Conservation (phyloP, 1,140 invertebrate species). For the Brachionus asplanchnoidis region DNA sequence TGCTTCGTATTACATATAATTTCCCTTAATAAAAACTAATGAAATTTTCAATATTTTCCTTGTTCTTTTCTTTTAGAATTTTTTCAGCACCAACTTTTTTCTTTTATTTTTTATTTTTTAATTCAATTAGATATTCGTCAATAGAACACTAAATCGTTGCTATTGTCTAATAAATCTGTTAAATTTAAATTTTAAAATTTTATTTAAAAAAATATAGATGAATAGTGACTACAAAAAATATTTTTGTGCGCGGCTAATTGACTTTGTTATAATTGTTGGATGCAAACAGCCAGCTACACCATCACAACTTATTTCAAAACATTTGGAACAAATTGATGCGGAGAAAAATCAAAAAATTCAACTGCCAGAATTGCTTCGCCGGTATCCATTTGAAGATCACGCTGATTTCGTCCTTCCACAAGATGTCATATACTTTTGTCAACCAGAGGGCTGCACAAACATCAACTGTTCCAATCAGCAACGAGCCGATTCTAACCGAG, state of each 20-base stretch:
- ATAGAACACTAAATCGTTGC: not conserved
- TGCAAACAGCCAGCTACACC: conserved; percentile 63
- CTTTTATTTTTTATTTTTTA: not conserved
- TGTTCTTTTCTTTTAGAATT: not conserved
- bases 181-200: not conserved
- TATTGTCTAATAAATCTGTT: not conserved
- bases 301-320: conserved; percentile 7
- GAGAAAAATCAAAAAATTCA: conserved; percentile 48
- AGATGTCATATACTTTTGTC: conserved; percentile 98
- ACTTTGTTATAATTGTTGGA: conserved; percentile 94
- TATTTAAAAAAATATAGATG: not conserved
- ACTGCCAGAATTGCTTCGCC: conserved; percentile 60
- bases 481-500: conserved; percentile 66
- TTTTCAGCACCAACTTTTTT: not conserved
- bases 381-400: conserved; percentile 95
- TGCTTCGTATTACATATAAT: not conserved
- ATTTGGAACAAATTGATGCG: conserved; percentile 6
- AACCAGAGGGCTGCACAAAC: conserved; percentile 91
- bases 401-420: conserved; percentile 87
- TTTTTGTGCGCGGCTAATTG: conserved; percentile 66
- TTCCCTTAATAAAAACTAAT: not conserved
- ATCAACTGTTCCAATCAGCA: conserved; percentile 65
- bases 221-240: conserved; percentile 44
- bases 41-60: not conserved
- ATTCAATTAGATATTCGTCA: not conserved